Conservation (phyloP, 2,888 invertebrate genomes). For the Melanotus villosus region DNA sequence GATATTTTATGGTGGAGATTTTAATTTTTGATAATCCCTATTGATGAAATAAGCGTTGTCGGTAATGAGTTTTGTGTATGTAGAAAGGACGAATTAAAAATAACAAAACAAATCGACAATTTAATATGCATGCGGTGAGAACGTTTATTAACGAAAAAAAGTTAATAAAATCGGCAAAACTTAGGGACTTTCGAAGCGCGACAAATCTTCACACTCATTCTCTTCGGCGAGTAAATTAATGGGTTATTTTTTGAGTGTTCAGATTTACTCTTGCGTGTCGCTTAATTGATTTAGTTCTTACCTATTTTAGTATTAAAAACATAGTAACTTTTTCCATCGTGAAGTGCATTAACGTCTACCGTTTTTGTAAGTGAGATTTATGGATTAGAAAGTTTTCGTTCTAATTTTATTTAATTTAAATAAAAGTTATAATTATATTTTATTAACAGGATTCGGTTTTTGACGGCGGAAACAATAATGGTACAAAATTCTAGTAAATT, state of each 20-base stretch:
- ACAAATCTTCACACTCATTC: constrained; percentile 7
- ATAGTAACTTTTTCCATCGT: no score
- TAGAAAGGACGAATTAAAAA: background rate
- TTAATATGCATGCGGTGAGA: constrained; percentile 3
- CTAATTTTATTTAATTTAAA: no score
- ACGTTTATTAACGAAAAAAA: constrained; percentile 8
- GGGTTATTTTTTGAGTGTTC: constrained; percentile 10
- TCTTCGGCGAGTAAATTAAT: constrained; percentile 2
- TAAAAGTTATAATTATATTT: no score
- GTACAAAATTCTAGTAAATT: no score
- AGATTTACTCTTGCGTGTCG: constrained; percentile 16
- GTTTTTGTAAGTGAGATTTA: no score
- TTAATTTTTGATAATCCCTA: constrained; percentile 3
- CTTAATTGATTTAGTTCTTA: constrained; percentile 16
- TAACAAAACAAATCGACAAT: constrained; percentile 1
- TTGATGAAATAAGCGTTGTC: background rate
- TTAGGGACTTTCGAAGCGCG: constrained; percentile 5
- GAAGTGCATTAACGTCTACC: no score
- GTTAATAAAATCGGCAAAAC: background rate
- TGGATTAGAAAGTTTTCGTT: no score
- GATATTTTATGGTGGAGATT: background rate
- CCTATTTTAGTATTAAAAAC: no score
- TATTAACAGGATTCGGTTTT: no score
- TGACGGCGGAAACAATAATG: no score
- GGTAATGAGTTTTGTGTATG: background rate